Evolutionary conservation across 2,113 vertebrate genomes (phyloP), one percentile per base, ranked within the genome.

Genomic region (Eleginops maclovinus): DNA sequence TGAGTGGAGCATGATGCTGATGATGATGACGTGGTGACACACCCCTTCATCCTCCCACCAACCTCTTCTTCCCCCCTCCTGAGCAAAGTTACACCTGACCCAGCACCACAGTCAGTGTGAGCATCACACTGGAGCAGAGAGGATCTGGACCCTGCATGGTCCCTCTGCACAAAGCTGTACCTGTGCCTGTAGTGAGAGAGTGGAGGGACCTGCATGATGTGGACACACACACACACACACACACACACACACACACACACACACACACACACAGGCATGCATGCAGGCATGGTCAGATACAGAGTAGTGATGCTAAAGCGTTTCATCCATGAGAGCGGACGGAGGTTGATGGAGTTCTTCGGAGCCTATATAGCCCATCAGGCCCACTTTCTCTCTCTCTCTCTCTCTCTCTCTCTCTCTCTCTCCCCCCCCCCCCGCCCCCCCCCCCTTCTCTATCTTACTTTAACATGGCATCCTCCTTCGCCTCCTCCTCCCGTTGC

Each of bases 381-480:
- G 77, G 75, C 79, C 83, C 72, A 74, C 31, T 19, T 63, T 63
- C 65, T 47, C 60, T 40, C 75, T 26, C 69, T 47, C 70, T 49
- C 60, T 31, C 56, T 58, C 64, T 46, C 60, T n/a, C 49, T 46
- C 51, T 41, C 31, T 21, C 72, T 41, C 59, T 17, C 65, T 31
- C 54, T n/a, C 75, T 43, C 56, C 15, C 26, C 44, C 26, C 54
- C 9, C 28, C 47, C 41, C 17, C 46, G 17, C n/a, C 19, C n/a
- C 31, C 58, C 24, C 31, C 53, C 72, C 60, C 63, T 58, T 75
- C 71, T 64, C 72, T 62, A 74, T 90, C 98, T 99, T 98, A 99
- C 98, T 97, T 99, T 93, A 97, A 93, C 95, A 98, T 97, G 96
- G 97, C 97, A 93, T 99, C 96, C 95, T 99, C 97, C 87, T 98